Percentiles rank a stretch among this genome's conserved stretches.
phyloP scores from a whole-genome alignment of 1,140 invertebrate species.

The Drosophila subobscura region DNA sequence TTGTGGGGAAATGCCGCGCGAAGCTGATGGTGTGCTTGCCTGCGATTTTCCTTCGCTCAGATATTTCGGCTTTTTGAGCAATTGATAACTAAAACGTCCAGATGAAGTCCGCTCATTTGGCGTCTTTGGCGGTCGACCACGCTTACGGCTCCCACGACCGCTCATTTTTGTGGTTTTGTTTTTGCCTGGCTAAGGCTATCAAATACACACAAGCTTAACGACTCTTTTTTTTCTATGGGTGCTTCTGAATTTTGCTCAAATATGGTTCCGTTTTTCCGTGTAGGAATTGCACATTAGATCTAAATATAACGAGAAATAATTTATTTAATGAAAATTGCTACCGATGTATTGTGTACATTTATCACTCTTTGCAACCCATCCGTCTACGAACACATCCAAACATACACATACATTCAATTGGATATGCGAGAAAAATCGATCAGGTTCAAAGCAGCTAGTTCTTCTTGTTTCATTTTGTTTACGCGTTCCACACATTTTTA shows the following conservation, averaged over 20 bases:
- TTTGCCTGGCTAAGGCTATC: conserved; percentile 6
- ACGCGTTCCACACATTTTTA: neutral
- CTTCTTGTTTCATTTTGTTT: conserved; percentile 3
- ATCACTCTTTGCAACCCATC: conserved; percentile 12
- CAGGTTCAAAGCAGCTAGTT: conserved; percentile 16
- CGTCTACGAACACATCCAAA: conserved; percentile 29
- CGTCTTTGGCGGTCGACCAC: conserved; percentile 94
- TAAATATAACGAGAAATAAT: conserved; percentile 13
- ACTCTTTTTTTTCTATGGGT: neutral
- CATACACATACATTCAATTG: conserved; percentile 20
- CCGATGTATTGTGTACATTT: conserved; percentile 3
- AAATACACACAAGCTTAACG: neutral
- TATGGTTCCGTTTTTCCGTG: conserved; percentile 12
- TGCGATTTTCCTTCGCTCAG: conserved; percentile 88
- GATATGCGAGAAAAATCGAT: conserved; percentile 56
- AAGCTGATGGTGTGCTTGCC: conserved; percentile 90
- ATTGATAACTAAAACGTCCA: conserved; percentile 92
- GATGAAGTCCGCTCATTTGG: conserved; percentile 91
- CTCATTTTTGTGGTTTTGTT: conserved; percentile 58
- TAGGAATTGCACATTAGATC: conserved; percentile 24
- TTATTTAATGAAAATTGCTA: conserved; percentile 3
- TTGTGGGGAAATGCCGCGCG: conserved; percentile 89
- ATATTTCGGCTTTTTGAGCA: conserved; percentile 96
- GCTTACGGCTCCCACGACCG: conserved; percentile 90
- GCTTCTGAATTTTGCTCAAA: conserved; percentile 14